Evolutionary conservation across 2,113 vertebrate genomes (phyloP), one percentile per base, ranked within the genome.

Genomic region (Thamnaconus septentrionalis): DNA sequence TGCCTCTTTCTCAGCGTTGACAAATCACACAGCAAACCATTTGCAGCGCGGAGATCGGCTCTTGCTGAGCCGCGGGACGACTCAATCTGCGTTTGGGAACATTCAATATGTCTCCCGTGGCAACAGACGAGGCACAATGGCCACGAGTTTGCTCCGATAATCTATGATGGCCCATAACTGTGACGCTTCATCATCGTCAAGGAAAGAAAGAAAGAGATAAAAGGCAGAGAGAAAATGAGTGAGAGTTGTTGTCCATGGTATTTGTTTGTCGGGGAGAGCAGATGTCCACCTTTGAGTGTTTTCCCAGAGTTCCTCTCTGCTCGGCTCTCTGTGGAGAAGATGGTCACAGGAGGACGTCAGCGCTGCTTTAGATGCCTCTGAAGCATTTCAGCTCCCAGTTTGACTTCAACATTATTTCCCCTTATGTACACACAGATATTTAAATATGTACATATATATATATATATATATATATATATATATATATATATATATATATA

Each of bases 251-350:
- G 80, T 71, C 73, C 81, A 71, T 84, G 59, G 79, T 82, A 79
- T 81, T 76, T 82, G 8, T 66, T 88, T 88, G 84, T 83, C 78
- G 69, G 70, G 55, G 81, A 76, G 79, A 88, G 75, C 68, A 82
- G 67, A 79, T 77, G 77, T 80, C 70, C 5, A 46, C 77, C 79
- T 84, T 50, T 49, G n/a, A 55, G 49, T 53, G 40, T 64, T 64
- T 68, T 63, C 39, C 10, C 69, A 79, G 70, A 72, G 73, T 61
- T 76, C 57, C 69, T 56, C 50, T 47, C 55, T 63, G 52, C 64
- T 61, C 44, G 0, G 58, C 52, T 61, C 9, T 51, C 50, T 1
- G 59, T 52, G 46, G 67, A 59, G 59, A 57, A 43, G 42, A 7
- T 9, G 49, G 61, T 66, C 49, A 6, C 73, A 58, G 61, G 43